phyloP scores from a whole-genome alignment of 2,888 invertebrate species.

The Napeogenes inachia region DNA sequence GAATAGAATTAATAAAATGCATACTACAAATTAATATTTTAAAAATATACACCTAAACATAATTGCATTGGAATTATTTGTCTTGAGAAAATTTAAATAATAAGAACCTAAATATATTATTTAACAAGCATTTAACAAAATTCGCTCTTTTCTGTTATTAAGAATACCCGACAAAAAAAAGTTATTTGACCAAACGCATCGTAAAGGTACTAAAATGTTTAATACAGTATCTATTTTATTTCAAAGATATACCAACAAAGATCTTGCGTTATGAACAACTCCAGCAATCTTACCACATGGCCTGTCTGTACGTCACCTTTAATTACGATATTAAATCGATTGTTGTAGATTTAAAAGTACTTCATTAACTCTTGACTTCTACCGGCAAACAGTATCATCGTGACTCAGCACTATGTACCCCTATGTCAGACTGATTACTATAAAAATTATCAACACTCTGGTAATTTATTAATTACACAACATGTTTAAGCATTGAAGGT shows the following conservation, averaged over 20 bases:
- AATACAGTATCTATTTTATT: too few relatives aligned
- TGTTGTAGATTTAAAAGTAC: conserved; percentile 34
- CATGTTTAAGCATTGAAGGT: not conserved
- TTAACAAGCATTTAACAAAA: too few relatives aligned
- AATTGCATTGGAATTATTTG: too few relatives aligned
- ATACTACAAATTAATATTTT: not conserved
- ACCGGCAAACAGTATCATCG: conserved; percentile 29
- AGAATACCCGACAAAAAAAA: too few relatives aligned
- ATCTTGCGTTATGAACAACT: conserved; percentile 15
- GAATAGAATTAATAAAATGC: not conserved
- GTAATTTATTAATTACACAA: conserved; percentile 30
- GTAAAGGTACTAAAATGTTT: too few relatives aligned
- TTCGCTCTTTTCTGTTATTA: too few relatives aligned
- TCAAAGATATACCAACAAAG: not conserved
- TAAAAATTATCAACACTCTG: conserved; percentile 30
- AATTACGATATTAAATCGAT: conserved; percentile 37
- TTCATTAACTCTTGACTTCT: conserved; percentile 32
- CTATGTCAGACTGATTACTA: conserved; percentile 30
- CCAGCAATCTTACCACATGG: conserved; percentile 21
- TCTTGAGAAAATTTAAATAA: too few relatives aligned
- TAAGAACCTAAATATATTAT: too few relatives aligned
- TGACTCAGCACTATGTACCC: conserved; percentile 30
- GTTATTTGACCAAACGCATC: too few relatives aligned
- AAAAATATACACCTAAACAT: not conserved
- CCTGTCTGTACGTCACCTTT: conserved; percentile 33